These are phyloP conservation scores for Entelurus aequoreus DNA, from an alignment of 2,113 vertebrate genomes.

Conservation along the genomic window DNA sequence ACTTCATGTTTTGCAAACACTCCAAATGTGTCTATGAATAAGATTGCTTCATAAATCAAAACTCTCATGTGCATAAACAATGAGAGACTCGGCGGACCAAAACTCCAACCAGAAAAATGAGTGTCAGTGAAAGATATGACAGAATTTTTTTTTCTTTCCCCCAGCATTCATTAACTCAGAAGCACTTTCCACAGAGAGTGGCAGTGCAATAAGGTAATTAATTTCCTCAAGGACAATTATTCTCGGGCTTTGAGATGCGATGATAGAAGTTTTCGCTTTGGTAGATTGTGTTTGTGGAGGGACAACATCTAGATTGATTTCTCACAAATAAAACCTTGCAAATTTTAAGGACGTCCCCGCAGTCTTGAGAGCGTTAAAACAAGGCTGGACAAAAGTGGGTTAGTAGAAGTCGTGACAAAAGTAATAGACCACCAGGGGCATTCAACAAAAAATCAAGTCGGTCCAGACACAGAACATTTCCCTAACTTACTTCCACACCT, in stretches of 20 bases:
- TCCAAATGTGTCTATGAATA: not conserved
- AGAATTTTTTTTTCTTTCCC: conserved; percentile 27
- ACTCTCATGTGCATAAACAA: conserved; percentile 24
- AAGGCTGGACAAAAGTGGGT: too few relatives aligned
- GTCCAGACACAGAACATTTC: too few relatives aligned
- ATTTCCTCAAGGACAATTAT: conserved; percentile 77
- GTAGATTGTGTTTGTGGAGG: conserved; percentile 31
- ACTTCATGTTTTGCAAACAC: conserved; percentile 28
- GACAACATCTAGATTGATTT: conserved; percentile 11
- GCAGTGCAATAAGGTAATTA: conserved; percentile 72
- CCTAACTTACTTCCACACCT: too few relatives aligned
- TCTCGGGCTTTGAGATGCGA: conserved; percentile 62
- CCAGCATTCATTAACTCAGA: conserved; percentile 62
- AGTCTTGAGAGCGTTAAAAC: too few relatives aligned
- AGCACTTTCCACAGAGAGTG: conserved; percentile 54
- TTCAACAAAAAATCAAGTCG: too few relatives aligned
- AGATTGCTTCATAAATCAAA: not conserved
- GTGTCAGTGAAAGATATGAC: conserved; percentile 56
- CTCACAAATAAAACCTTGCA: too few relatives aligned
- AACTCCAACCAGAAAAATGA: conserved; percentile 51
- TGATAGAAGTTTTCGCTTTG: conserved; percentile 51
- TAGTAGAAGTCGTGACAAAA: too few relatives aligned
- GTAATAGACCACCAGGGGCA: too few relatives aligned
- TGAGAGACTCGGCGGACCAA: conserved; percentile 16
- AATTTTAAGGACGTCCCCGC: too few relatives aligned